Conservation (phyloP, 2,888 invertebrate genomes). For the Cheilosia vulpina region DNA sequence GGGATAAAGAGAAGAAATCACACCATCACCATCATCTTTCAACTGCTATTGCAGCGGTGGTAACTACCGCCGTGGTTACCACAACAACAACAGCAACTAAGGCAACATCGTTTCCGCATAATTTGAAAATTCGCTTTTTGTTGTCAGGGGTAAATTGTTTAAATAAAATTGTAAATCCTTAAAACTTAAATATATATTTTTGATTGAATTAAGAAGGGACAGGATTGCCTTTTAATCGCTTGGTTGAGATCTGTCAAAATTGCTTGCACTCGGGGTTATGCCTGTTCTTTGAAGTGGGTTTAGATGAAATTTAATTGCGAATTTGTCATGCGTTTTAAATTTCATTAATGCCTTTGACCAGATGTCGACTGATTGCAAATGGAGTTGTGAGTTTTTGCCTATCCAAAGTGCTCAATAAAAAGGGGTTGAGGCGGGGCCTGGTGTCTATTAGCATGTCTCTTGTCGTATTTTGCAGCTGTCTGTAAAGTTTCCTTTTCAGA, state of each 20-base stretch:
- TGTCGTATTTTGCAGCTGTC: conserved; percentile 12
- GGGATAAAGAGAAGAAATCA: conserved; percentile 79
- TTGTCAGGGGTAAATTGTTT: conserved; percentile 81
- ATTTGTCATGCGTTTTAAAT: conserved; percentile 31
- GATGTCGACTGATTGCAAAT: conserved; percentile 15
- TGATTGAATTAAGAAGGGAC: conserved; percentile 31
- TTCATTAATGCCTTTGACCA: conserved; percentile 32
- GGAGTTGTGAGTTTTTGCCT: not conserved
- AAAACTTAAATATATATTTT: conserved; percentile 1
- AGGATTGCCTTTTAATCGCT: not conserved
- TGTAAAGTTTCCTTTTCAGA: conserved; percentile 21
- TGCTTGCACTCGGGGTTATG: not conserved
- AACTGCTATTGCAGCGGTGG: conserved; percentile 69
- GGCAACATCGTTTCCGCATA: conserved; percentile 82
- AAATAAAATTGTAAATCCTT: conserved; percentile 5
- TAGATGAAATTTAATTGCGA: conserved; percentile 23
- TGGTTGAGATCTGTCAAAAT: not conserved
- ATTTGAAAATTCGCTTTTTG: conserved; percentile 83
- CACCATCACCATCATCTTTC: conserved; percentile 77
- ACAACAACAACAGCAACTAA: conserved; percentile 79
- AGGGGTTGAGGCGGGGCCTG: not conserved
- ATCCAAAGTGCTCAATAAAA: not conserved
- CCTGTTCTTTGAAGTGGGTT: not conserved
- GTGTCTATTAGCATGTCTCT: not conserved
- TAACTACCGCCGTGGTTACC: conserved; percentile 60